Conservation (phyloP, 2,113 vertebrate species). For the Megaleporinus macrocephalus region DNA sequence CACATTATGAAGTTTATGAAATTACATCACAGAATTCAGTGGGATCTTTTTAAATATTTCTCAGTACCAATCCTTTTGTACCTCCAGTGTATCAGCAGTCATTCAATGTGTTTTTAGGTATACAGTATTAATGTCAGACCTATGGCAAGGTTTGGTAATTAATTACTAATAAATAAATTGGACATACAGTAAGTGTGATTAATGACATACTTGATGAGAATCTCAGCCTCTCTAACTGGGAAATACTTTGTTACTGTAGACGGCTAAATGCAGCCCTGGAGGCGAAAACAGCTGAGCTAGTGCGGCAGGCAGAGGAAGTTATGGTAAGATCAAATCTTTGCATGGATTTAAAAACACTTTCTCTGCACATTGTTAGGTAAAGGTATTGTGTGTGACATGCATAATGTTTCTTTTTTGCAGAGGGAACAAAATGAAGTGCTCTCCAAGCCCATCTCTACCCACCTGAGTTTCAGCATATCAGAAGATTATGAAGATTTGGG, state of each 20-base stretch:
- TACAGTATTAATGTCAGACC: no score
- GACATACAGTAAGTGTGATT: background rate
- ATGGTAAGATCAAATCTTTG: slow-evolving; percentile 79
- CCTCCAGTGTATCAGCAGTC: no score
- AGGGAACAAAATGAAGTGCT: slow-evolving; percentile 80
- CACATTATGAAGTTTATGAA: no score
- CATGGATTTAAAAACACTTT: background rate
- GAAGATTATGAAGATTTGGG: slow-evolving; percentile 69
- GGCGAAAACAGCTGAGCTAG: slow-evolving; percentile 88
- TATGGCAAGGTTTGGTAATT: no score
- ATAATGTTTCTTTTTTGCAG: slow-evolving; percentile 65
- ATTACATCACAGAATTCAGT: no score
- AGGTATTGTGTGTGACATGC: background rate
- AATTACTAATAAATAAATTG: no score
- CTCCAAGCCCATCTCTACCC: slow-evolving; percentile 74
- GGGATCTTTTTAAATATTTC: no score
- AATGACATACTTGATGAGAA: background rate
- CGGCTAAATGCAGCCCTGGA: slow-evolving; percentile 91
- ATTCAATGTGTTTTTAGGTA: no score
- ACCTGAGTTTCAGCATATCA: slow-evolving; percentile 67
- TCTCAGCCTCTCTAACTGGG: background rate
- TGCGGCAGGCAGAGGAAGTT: slow-evolving; percentile 87
- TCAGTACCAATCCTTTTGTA: no score
- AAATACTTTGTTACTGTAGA: slow-evolving; percentile 65
- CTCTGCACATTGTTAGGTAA: background rate